Evolutionary conservation across 2,888 invertebrate species (phyloP).

Genomic region (Drosophila quasianomalipes): DNA sequence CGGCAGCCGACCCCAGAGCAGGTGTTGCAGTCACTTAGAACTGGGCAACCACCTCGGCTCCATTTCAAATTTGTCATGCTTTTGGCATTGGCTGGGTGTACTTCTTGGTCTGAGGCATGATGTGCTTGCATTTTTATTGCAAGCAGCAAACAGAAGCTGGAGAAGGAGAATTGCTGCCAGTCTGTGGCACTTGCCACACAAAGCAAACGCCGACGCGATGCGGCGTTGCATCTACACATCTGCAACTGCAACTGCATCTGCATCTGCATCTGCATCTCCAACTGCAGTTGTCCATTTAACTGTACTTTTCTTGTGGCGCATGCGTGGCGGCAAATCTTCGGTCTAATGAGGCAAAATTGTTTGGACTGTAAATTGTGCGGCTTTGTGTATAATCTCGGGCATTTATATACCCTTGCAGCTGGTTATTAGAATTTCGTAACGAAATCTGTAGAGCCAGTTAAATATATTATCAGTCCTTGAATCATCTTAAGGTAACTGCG

Average conservation of each 20-base stretch:
- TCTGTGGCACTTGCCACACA: slow-evolving; percentile 18
- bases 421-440: not conserved
- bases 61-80: slow-evolving; percentile 63
- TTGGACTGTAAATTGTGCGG: slow-evolving; percentile 21
- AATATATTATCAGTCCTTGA: not conserved
- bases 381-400: slow-evolving; percentile 33
- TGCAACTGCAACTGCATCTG: slow-evolving; percentile 29
- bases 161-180: slow-evolving; percentile 3
- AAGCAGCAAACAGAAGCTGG: slow-evolving; percentile 51
- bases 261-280: not conserved
- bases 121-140: slow-evolving; percentile 48
- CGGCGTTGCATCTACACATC: slow-evolving; percentile 18
- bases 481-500: not conserved
- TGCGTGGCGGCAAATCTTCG: slow-evolving; percentile 50
- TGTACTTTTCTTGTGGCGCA: slow-evolving; percentile 64
- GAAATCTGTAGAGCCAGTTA: not conserved
- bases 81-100: slow-evolving; percentile 28
- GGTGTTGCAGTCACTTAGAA: slow-evolving; percentile 51
- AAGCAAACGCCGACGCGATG: slow-evolving; percentile 38
- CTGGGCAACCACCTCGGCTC: slow-evolving; percentile 21
- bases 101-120: slow-evolving; percentile 10
- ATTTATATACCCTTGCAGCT: slow-evolving; percentile 8
- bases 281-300: slow-evolving; percentile 56
- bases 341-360: slow-evolving; percentile 60
- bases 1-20: slow-evolving; percentile 34